Evolutionary conservation across 37 sponge, comb jelly and placozoan genomes (phyloP), one percentile per base, ranked within the genome.

Genomic region (Sycon ciliatum): DNA sequence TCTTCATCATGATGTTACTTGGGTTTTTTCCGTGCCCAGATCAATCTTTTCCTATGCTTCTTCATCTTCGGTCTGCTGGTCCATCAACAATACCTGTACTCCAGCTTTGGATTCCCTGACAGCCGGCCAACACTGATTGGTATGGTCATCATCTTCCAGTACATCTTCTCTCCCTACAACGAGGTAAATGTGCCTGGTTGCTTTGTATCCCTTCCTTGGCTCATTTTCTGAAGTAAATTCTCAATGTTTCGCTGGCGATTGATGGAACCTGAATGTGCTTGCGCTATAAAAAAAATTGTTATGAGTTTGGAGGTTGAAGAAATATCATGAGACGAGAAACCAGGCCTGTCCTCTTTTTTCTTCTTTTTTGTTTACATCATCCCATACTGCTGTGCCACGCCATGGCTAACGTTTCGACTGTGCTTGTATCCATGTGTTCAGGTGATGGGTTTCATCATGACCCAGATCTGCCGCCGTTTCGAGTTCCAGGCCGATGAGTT

Each of bases 401-500:
- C n/a, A n/a, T n/a, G n/a, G n/a, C n/a, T n/a, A n/a, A n/a, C n/a
- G n/a, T n/a, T n/a, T n/a, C n/a, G n/a, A n/a, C n/a, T n/a, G n/a
- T n/a, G n/a, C n/a, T n/a, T n/a, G n/a, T n/a, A n/a, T 49, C 20
- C 20, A n/a, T 20, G 16, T 49, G 16, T 36, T 24, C 73, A 85
- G 80, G 69, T 89, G 27, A 57, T 90, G 33, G 56, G 64, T 0
- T 88, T 87, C 38, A 38, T 82, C 3, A 77, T 87, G 56, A 78
- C 75, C 28, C 85, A 84, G 74, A 36, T 90, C 34, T 78, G 64
- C 0, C 52, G 97, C 7, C 79, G 79, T 36, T 95, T 82, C 80
- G 97, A 95, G 78, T 95, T 85, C 66, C 86, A 90, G 58, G 97
- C 97, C 9, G 97, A 95, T 66, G 56, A 36, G 13, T 95, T 86